phyloP scores from a whole-genome alignment of 2,113 vertebrate genomes.

The Entelurus aequoreus region DNA sequence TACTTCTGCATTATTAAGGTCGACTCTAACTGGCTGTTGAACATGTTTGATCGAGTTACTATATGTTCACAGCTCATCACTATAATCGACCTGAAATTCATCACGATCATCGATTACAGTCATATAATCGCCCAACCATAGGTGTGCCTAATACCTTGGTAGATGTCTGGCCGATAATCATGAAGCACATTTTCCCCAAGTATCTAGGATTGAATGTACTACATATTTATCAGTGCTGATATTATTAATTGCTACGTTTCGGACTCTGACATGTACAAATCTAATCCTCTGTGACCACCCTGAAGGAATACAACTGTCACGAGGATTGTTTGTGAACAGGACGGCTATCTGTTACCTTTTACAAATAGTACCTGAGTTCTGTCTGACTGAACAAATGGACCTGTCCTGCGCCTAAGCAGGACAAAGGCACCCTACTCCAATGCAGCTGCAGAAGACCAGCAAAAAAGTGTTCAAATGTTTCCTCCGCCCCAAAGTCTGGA shows the following conservation, averaged over 20 bases:
- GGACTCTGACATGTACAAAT: conserved; percentile 14
- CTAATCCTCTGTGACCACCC: conserved; percentile 31
- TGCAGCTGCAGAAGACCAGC: conserved; percentile 58
- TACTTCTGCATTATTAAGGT: too few relatives aligned
- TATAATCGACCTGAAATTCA: too few relatives aligned
- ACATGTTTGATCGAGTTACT: too few relatives aligned
- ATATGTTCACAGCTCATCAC: too few relatives aligned
- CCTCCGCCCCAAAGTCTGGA: conserved; percentile 60
- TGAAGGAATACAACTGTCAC: conserved; percentile 15
- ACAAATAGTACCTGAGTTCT: conserved; percentile 54
- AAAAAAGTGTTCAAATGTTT: conserved; percentile 66
- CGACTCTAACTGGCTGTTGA: too few relatives aligned
- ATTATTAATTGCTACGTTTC: conserved; percentile 3
- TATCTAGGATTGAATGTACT: neutral
- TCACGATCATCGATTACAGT: too few relatives aligned
- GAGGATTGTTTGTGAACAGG: conserved; percentile 56
- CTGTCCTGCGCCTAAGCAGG: conserved; percentile 53
- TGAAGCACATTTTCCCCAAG: neutral
- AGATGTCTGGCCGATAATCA: neutral
- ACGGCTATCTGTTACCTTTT: conserved; percentile 62
- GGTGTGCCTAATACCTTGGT: neutral
- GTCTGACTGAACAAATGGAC: conserved; percentile 70
- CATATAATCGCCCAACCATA: too few relatives aligned
- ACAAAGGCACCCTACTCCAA: conserved; percentile 53
- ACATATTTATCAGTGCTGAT: neutral